phyloP scores from a whole-genome alignment of 2,113 vertebrate genomes.

The Plecotus auritus region DNA sequence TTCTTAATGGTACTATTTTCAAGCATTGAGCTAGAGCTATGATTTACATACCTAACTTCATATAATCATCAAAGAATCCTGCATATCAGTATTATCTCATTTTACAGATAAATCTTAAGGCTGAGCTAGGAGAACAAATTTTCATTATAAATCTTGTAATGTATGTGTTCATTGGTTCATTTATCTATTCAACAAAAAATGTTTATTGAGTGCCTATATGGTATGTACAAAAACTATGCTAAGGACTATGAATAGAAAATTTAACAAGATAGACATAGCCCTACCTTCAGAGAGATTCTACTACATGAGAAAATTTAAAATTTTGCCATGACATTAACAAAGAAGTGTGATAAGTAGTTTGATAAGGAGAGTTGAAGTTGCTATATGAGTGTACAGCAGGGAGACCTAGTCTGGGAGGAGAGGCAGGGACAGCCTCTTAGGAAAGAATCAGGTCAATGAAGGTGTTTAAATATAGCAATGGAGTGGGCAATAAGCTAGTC shows the following conservation, averaged over 20 bases:
- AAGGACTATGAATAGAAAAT: neutral
- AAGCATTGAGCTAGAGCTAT: neutral
- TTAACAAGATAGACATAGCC: neutral
- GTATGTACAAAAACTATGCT: neutral
- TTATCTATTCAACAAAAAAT: neutral
- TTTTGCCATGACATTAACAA: neutral
- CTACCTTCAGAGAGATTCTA: neutral
- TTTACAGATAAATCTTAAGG: neutral
- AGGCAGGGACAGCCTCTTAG: neutral
- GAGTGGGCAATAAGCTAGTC: neutral
- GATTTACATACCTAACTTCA: neutral
- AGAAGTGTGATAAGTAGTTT: neutral
- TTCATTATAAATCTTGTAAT: slow-evolving; percentile 4
- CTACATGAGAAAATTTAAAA: neutral
- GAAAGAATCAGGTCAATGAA: neutral
- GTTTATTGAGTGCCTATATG: neutral
- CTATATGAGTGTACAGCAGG: neutral
- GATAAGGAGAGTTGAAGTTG: neutral
- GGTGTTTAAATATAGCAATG: neutral
- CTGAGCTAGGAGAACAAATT: neutral
- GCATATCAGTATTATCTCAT: neutral
- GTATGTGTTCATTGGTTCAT: neutral
- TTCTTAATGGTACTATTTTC: neutral
- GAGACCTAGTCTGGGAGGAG: neutral
- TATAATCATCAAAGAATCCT: neutral